These are phyloP conservation scores for Salvator merianae DNA, from an alignment of 2,113 vertebrate species.

Conservation along the genomic window DNA sequence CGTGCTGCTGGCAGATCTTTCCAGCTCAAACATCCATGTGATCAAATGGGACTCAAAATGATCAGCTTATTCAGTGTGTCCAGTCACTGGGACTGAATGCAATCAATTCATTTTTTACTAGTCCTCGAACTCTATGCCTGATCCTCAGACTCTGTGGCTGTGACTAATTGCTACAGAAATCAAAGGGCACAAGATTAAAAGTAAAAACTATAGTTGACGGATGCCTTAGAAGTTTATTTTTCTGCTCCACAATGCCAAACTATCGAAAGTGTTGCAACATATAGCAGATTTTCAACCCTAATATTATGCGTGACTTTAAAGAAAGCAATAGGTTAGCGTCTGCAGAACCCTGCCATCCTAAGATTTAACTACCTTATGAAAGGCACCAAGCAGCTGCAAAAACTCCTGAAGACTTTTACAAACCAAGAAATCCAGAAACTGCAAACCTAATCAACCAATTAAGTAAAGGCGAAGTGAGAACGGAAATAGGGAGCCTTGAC, in stretches of 20 bases:
- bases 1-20: too few relatives aligned
- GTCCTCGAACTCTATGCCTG: background rate
- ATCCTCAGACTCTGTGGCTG: background rate
- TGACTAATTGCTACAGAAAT: too few relatives aligned
- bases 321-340: background rate
- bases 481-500: background rate
- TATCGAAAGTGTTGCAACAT: background rate
- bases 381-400: background rate
- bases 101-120: slow-evolving; percentile 22
- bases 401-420: background rate
- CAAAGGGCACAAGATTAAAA: background rate
- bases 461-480: background rate
- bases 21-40: too few relatives aligned
- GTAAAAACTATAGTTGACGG: background rate
- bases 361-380: too few relatives aligned
- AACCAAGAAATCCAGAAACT: background rate
- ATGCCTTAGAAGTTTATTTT: background rate
- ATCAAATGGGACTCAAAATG: too few relatives aligned
- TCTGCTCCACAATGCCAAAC: background rate
- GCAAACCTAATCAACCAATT: background rate
- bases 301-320: background rate
- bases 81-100: too few relatives aligned
- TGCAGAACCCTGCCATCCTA: background rate
- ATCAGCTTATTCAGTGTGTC: too few relatives aligned
- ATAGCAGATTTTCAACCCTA: background rate